phyloP scores from a whole-genome alignment of 1,140 invertebrate genomes.

The Harpegnathos saltator region DNA sequence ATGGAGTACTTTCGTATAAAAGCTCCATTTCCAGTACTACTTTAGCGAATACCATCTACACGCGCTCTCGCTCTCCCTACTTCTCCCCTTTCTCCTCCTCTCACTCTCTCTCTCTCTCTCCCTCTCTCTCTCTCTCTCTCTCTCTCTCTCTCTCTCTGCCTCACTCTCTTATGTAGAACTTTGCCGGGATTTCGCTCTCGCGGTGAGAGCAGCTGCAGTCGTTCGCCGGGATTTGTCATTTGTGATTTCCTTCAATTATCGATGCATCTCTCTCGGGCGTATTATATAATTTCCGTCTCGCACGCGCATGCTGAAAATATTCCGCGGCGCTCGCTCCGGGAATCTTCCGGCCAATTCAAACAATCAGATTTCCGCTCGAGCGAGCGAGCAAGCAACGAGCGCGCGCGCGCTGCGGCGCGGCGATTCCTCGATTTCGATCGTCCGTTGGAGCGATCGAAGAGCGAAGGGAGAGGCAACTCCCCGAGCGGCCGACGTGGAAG shows the following conservation, averaged over 20 bases:
- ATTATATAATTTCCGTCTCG: not conserved
- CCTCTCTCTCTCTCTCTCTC: slow-evolving; percentile 36
- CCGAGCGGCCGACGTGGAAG: not conserved
- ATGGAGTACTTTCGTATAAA: slow-evolving; percentile 87
- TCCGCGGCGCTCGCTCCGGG: too few relatives aligned
- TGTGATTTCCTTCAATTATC: slow-evolving; percentile 55
- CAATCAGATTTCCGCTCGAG: too few relatives aligned
- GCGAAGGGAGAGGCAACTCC: not conserved
- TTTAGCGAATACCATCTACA: slow-evolving; percentile 80
- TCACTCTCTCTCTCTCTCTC: slow-evolving; percentile 40
- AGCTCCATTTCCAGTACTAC: slow-evolving; percentile 85
- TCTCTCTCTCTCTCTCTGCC: slow-evolving; percentile 44
- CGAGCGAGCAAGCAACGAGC: not conserved
- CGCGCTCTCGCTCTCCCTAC: slow-evolving; percentile 47
- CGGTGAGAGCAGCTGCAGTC: slow-evolving; percentile 59
- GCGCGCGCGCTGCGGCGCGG: too few relatives aligned
- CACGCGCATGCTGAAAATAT: not conserved
- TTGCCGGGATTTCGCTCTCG: slow-evolving; percentile 71
- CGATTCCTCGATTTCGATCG: slow-evolving; percentile 25
- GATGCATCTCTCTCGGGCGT: slow-evolving; percentile 7
- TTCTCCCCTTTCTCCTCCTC: too few relatives aligned
- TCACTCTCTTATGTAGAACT: slow-evolving; percentile 64
- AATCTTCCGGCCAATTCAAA: too few relatives aligned
- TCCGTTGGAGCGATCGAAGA: not conserved
- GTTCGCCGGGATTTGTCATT: slow-evolving; percentile 36